Base-by-base conservation (phyloP, 2,888 invertebrate species). In the Papilio demoleus region DNA sequence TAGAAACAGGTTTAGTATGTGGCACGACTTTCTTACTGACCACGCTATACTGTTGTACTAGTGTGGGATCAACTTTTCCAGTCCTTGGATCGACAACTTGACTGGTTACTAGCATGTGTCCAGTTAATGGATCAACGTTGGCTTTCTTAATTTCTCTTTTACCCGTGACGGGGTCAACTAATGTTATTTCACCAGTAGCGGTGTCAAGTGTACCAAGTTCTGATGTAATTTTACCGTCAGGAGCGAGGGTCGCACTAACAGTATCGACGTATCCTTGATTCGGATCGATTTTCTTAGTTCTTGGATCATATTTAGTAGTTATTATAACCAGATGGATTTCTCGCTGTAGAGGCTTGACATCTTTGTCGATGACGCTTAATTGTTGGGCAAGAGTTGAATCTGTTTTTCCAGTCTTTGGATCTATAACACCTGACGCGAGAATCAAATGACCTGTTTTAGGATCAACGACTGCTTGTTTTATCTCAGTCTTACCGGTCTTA, bases 181-280 rank as follows among this genome's bases (percentile, higher is more conserved):
- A 76, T 9, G 85, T 78, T n/a, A 93, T 89, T 78, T 93, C 92
- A 36, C 95, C 94, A 27, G 93, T 94, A 71, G 93, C 90, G 0
- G 94, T 94, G 76, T 95, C 95, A 34, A 95, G 92, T 45, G 94
- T 87, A 14, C 95, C 95, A 67, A 95, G 93, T 77, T 95, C 95
- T 6, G 95, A 95, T 38, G 86, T 84, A 68, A 93, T 92, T 76
- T 87, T 92, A 31, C 93, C 93, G 77, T 93, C 92, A 34, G 89
- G 79, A 14, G 88, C 94, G 4, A 94, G 87, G 27, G 92, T 90
- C 47, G 95, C 95, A 75, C 93, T 94, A 73, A 95, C 94, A 31
- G 94, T 93, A 66, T 93, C 92, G 1, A 92, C 86, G 58, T 85
- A 82, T 27, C 88, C 87, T 79, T 88, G 86, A 66, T 83, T 88